Percentiles rank a stretch among this genome's conserved stretches.
Evolutionary conservation across 2,888 invertebrate species (phyloP).

Genomic region (Callosobruchus maculatus): DNA sequence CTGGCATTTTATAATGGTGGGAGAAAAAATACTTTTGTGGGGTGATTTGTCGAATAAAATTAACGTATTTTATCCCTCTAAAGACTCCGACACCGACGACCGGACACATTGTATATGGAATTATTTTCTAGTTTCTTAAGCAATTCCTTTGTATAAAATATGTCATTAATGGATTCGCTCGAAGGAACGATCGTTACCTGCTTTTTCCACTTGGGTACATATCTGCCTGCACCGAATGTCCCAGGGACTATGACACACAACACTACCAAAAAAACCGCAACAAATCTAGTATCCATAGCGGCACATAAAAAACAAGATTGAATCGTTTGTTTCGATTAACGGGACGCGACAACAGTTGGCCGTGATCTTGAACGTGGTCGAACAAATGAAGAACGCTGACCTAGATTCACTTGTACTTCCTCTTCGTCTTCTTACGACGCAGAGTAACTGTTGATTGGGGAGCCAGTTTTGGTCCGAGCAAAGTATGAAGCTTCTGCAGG

Average conservation of each 20-base stretch:
- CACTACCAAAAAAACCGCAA: slow-evolving; percentile 10
- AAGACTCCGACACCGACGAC: no score
- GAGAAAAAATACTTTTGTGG: no score
- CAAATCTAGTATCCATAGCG: slow-evolving; percentile 2
- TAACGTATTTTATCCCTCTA: no score
- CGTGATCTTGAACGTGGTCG: slow-evolving; percentile 42
- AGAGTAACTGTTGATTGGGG: slow-evolving; percentile 31
- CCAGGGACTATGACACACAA: slow-evolving; percentile 20
- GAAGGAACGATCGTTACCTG: slow-evolving; percentile 52
- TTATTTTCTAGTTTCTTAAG: no score
- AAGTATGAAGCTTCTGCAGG: no score
- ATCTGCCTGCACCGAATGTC: slow-evolving; percentile 47
- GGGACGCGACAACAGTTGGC: slow-evolving; percentile 20
- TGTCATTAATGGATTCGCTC: no score
- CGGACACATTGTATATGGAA: no score
- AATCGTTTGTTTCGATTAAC: not conserved
- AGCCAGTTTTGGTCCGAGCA: slow-evolving; percentile 2
- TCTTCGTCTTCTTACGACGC: slow-evolving; percentile 7
- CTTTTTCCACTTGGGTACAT: slow-evolving; percentile 78
- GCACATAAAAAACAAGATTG: not conserved
- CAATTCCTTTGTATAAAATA: no score
- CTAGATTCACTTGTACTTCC: slow-evolving; percentile 32
- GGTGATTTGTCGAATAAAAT: no score
- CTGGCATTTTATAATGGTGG: no score
- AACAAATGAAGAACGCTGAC: slow-evolving; percentile 22